phyloP scores from a whole-genome alignment of 2,797 vertebrate genomes.

The Sandelia bainsii region DNA sequence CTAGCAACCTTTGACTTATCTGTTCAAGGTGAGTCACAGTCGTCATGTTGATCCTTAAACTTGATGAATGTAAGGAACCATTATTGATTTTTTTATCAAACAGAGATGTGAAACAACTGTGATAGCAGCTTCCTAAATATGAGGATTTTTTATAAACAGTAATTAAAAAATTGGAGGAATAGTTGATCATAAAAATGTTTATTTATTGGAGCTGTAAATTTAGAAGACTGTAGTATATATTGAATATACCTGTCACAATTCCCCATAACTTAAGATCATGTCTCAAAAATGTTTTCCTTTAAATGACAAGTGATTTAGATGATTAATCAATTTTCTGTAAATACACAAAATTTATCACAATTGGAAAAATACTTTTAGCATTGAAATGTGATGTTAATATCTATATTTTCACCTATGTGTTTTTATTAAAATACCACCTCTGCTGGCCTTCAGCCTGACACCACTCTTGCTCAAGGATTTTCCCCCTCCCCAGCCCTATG shows the following conservation, averaged over 20 bases:
- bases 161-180: not conserved
- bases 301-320: not conserved
- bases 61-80: not conserved
- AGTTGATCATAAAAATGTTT: not conserved
- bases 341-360: too few species aligned
- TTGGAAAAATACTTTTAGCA: not conserved
- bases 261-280: not conserved
- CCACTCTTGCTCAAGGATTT: not conserved
- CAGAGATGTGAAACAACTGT: too few species aligned
- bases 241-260: not conserved
- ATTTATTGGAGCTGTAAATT: not conserved
- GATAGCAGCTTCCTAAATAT: not conserved
- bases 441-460: not conserved
- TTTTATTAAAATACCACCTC: not conserved
- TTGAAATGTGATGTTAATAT: too few species aligned
- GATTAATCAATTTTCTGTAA: not conserved
- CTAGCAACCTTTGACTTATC: slow-evolving; percentile 97
- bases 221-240: too few species aligned
- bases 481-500: not conserved
- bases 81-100: not conserved
- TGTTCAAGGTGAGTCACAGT: slow-evolving; percentile 92
- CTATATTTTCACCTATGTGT: too few species aligned
- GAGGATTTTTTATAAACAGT: not conserved
- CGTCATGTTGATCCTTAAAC: not conserved
- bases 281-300: not conserved